Evolutionary conservation across 2,797 vertebrate genomes (phyloP).

Genomic region (Trichosurus vulpecula): DNA sequence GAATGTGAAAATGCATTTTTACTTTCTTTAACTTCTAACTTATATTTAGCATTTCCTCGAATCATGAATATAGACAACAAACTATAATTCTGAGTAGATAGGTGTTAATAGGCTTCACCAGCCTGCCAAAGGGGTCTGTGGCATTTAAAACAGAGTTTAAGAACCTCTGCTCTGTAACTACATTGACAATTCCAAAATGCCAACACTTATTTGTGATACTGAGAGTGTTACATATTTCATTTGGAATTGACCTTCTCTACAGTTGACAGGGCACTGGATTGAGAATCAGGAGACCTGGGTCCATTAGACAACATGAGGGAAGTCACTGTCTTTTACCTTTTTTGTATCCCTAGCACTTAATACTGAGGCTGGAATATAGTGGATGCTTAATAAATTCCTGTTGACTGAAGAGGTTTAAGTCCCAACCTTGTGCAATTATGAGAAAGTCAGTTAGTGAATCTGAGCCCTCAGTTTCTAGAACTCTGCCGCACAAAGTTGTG

Average conservation of each 20-base stretch:
- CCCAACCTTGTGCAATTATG: not conserved
- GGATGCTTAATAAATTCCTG: not conserved
- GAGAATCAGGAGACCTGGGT: not conserved
- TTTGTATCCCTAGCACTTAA: not conserved
- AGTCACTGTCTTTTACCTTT: not conserved
- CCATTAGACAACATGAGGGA: not conserved
- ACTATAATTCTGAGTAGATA: not conserved
- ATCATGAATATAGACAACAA: not conserved
- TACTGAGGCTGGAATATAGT: not conserved
- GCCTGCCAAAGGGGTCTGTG: not conserved
- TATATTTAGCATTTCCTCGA: not conserved
- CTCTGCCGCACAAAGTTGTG: not conserved
- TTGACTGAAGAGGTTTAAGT: not conserved
- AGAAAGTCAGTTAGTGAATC: not conserved
- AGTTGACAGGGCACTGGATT: not conserved
- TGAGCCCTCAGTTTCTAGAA: not conserved
- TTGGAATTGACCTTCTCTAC: not conserved
- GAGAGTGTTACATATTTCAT: not conserved
- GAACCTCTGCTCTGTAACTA: not conserved
- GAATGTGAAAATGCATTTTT: not conserved
- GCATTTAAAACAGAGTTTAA: not conserved
- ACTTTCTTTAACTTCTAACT: not conserved
- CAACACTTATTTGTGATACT: not conserved
- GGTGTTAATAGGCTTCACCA: not conserved
- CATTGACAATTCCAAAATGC: not conserved